These are phyloP conservation scores for Tolmerus cingulatus DNA, from an alignment of 2,888 invertebrate species.

Conservation along the genomic window DNA sequence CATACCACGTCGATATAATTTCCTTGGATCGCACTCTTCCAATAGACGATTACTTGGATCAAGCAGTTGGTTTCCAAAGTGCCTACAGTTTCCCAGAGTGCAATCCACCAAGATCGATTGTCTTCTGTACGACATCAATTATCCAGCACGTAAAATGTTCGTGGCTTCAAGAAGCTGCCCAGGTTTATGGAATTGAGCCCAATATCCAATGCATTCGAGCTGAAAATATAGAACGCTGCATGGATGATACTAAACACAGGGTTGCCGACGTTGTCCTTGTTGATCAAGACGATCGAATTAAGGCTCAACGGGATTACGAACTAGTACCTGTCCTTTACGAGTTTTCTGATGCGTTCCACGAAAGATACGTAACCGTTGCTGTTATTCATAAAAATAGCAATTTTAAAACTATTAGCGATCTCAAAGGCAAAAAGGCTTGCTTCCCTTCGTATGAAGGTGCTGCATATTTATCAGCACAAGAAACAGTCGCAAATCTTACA, in stretches of 20 bases:
- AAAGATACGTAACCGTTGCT: conserved; percentile 68
- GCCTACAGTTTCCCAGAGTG: conserved; percentile 75
- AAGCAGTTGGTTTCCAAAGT: conserved; percentile 70
- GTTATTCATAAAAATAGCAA: conserved; percentile 70
- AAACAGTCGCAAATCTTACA: conserved; percentile 62
- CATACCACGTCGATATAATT: conserved; percentile 66
- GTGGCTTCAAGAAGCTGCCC: conserved; percentile 77
- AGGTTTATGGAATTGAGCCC: conserved; percentile 79
- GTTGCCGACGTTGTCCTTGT: conserved; percentile 77
- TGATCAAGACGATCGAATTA: conserved; percentile 75
- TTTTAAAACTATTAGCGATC: conserved; percentile 68
- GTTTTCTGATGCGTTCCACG: conserved; percentile 57
- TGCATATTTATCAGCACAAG: conserved; percentile 71
- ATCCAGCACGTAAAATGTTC: conserved; percentile 80
- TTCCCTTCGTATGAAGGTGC: conserved; percentile 82
- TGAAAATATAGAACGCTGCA: conserved; percentile 70
- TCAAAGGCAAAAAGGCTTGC: conserved; percentile 77
- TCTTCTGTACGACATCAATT: conserved; percentile 74
- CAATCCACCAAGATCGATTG: conserved; percentile 71
- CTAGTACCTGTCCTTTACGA: conserved; percentile 58
- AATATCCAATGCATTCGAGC: conserved; percentile 78
- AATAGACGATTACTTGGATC: conserved; percentile 73
- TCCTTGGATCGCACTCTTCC: conserved; percentile 69
- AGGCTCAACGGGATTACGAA: conserved; percentile 70
- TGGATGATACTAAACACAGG: conserved; percentile 71